A percentile compares a stretch with the other conserved stretches of the same genome.
These are phyloP conservation scores for Cephalotes varians DNA, from an alignment of 2,888 invertebrate genomes.

Conservation along the genomic window DNA sequence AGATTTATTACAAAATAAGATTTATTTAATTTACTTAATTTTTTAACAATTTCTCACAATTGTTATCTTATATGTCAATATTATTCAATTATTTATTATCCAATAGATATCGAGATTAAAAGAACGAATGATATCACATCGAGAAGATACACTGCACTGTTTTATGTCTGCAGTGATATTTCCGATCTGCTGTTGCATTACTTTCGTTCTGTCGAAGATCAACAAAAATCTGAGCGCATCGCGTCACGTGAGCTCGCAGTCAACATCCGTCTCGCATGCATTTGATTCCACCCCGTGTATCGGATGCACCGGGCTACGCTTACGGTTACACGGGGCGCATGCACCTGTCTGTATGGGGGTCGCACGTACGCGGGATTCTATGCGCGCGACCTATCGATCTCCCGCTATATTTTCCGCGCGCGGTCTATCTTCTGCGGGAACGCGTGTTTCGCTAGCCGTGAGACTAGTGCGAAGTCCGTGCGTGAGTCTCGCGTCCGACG, in stretches of 20 bases:
- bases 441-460: neutral
- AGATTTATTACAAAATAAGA: neutral
- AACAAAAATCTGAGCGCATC: neutral
- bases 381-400: conserved; percentile 37
- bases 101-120: no score
- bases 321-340: conserved; percentile 34
- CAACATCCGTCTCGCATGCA: neutral
- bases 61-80: neutral
- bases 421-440: neutral
- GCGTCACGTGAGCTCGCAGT: conserved; percentile 3
- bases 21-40: neutral
- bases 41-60: no score
- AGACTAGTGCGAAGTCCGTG: neutral
- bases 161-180: neutral
- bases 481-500: neutral
- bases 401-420: conserved; percentile 46
- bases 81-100: neutral
- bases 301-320: neutral
- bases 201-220: neutral
- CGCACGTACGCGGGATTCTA: conserved; percentile 13
- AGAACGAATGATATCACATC: neutral
- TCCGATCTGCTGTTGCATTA: neutral
- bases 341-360: conserved; percentile 35
- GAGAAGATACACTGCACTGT: neutral
- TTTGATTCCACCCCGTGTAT: conserved; percentile 13